These are phyloP conservation scores for Drosophila equinoxialis DNA, from an alignment of 1,140 invertebrate species.

Conservation along the genomic window DNA sequence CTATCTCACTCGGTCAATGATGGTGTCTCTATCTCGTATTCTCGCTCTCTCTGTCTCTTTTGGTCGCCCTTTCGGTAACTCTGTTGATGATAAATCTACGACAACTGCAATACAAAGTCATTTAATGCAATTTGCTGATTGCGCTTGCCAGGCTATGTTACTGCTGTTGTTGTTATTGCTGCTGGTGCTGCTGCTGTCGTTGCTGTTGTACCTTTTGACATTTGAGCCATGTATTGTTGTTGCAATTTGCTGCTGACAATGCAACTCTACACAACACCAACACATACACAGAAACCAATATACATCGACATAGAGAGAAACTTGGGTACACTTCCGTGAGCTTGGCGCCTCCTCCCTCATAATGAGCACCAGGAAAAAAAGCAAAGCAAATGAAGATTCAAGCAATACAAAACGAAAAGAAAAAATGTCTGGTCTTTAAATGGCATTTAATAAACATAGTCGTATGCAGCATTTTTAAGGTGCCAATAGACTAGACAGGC, in stretches of 20 bases:
- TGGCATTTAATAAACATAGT: slow-evolving; percentile 73
- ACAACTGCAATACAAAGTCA: slow-evolving; percentile 71
- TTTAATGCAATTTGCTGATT: slow-evolving; percentile 78
- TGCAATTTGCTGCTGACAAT: slow-evolving; percentile 46
- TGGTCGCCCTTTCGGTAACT: slow-evolving; percentile 5
- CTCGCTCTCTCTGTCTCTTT: slow-evolving; percentile 9
- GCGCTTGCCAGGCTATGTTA: slow-evolving; percentile 47
- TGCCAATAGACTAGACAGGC: not conserved
- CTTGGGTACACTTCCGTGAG: slow-evolving; percentile 25
- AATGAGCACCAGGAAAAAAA: slow-evolving; percentile 2
- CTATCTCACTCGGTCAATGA: too few species aligned
- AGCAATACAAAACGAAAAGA: not conserved
- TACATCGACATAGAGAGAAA: slow-evolving; percentile 24
- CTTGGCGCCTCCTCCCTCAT: not conserved
- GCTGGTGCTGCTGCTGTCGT: slow-evolving; percentile 23
- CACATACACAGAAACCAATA: slow-evolving; percentile 7
- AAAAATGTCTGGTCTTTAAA: slow-evolving; percentile 52
- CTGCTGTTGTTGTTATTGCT: slow-evolving; percentile 28
- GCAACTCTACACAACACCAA: slow-evolving; percentile 29
- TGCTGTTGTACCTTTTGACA: slow-evolving; percentile 63
- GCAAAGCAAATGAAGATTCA: slow-evolving; percentile 41
- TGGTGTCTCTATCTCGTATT: not conserved
- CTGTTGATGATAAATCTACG: slow-evolving; percentile 24
- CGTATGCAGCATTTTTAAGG: slow-evolving; percentile 38
- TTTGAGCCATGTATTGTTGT: slow-evolving; percentile 52